Conservation (phyloP, 2,888 invertebrate species). For the Pycnomerus fuliginosus region DNA sequence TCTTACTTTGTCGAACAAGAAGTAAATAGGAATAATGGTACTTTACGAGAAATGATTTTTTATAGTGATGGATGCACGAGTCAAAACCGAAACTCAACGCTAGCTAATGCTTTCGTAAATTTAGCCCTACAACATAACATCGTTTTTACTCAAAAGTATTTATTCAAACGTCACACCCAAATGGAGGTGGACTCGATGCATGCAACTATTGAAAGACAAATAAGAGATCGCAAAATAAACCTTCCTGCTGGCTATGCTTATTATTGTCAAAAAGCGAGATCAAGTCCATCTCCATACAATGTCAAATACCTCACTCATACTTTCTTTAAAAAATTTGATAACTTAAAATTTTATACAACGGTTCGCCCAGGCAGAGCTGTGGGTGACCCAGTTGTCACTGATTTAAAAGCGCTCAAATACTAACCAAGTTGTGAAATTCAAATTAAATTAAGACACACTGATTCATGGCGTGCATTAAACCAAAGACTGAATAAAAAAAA, state of each 20-base stretch:
- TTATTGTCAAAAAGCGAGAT: slow-evolving; percentile 1
- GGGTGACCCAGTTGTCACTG: slow-evolving; percentile 3
- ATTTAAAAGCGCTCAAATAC: slow-evolving; percentile 1
- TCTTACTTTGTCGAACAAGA: slow-evolving; percentile 37
- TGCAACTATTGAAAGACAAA: slow-evolving; percentile 2
- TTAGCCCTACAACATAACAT: slow-evolving; percentile 5
- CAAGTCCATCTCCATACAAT: neutral
- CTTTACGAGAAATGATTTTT: slow-evolving; percentile 1
- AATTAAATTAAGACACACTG: neutral
- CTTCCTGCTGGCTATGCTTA: slow-evolving; percentile 1
- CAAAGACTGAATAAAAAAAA: neutral
- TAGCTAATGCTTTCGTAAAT: slow-evolving; percentile 6
- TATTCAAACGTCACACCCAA: slow-evolving; percentile 2
- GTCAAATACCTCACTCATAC: slow-evolving; percentile 1
- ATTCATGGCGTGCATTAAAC: neutral
- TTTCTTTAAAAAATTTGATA: neutral
- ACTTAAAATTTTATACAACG: neutral
- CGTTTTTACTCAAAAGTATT: slow-evolving; percentile 11
- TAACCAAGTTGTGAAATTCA: neutral
- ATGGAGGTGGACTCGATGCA: slow-evolving; percentile 3
- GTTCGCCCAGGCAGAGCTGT: neutral
- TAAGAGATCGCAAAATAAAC: slow-evolving; percentile 1
- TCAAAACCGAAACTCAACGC: slow-evolving; percentile 1
- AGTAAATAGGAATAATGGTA: slow-evolving; percentile 18
- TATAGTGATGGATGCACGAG: slow-evolving; percentile 1